These are phyloP conservation scores for Aeoliscus strigatus DNA, from an alignment of 2,797 vertebrate species.

Conservation along the genomic window DNA sequence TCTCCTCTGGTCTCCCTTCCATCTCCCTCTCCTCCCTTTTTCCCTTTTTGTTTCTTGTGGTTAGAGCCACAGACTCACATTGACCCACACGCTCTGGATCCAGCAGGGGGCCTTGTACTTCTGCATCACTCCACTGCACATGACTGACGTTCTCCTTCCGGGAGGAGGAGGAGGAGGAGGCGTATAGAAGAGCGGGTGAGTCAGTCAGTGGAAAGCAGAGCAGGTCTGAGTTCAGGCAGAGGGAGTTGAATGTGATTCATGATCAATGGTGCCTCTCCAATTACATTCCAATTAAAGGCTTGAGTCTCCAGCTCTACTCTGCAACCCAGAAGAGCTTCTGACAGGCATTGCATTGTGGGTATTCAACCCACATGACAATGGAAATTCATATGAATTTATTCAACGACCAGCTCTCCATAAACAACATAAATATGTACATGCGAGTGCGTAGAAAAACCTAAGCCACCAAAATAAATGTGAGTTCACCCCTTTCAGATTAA, in stretches of 20 bases:
- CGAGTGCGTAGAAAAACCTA: slow-evolving; percentile 2
- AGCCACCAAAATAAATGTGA: slow-evolving; percentile 55
- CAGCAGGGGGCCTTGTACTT: slow-evolving; percentile 73
- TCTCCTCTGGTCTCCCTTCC: slow-evolving; percentile 26
- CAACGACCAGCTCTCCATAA: no score
- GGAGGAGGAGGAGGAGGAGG: slow-evolving; percentile 29
- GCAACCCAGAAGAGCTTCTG: slow-evolving; percentile 38
- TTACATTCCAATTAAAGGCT: slow-evolving; percentile 73
- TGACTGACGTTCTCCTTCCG: slow-evolving; percentile 68
- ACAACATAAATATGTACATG: slow-evolving; percentile 1
- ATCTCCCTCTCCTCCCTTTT: not conserved
- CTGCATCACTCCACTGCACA: slow-evolving; percentile 68
- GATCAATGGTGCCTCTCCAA: slow-evolving; percentile 71
- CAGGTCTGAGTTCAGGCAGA: slow-evolving; percentile 33
- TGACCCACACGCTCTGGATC: slow-evolving; percentile 63
- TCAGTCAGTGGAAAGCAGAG: slow-evolving; percentile 42
- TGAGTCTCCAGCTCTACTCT: slow-evolving; percentile 37
- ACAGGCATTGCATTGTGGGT: slow-evolving; percentile 31
- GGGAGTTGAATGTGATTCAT: slow-evolving; percentile 61
- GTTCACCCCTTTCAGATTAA: slow-evolving; percentile 72
- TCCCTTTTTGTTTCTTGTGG: slow-evolving; percentile 32
- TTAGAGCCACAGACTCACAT: slow-evolving; percentile 59
- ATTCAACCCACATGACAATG: slow-evolving; percentile 32
- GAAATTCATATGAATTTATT: slow-evolving; percentile 14
- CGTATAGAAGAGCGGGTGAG: slow-evolving; percentile 22